Base-by-base conservation (phyloP, 2,113 vertebrate genomes). In the Pseudorasbora parva region DNA sequence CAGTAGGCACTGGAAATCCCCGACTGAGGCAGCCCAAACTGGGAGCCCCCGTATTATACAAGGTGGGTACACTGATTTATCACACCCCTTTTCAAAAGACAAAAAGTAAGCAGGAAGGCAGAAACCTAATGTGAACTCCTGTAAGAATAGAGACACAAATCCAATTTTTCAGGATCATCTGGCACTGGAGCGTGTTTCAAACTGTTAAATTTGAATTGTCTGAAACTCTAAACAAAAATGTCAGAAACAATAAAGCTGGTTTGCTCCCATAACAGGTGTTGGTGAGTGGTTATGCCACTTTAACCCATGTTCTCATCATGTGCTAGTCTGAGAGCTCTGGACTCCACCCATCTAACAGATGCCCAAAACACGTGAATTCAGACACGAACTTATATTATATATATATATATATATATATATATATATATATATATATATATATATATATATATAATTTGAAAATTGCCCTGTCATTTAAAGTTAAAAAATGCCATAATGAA, bases 1-100 rank as follows among this genome's bases (percentile, higher is more conserved):
- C 43, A 68, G 83, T 64, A 71, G 9, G 17, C 59, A n/a, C 23
- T 84, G 82, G 86, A 84, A 87, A 84, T n/a, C 78, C 86, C 86
- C 86, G 45, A 1, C 41, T 10, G 17, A 60, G 15, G 30, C 75
- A 76, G 10, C 25, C 76, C 30, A 37, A 64, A 25, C 14, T 49
- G 78, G 15, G 60, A 37, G 37, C 23, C 25, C n/a, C 37, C 37
- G 14, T 15, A 11, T 43, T 60, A 59, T 23, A 81, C 47, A 75
- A 59, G 8, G 27, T 59, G 12, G 23, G 23, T n/a, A 43, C 51
- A 37, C 49, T 56, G 7, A 57, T 68, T 75, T 64, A 59, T 81
- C 75, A 79, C 66, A 86, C 76, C 69, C 71, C 21, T 21, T 17
- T 69, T 54, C 17, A 30, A 75, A 68, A 12, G 60, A 60, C 30